phyloP scores from a whole-genome alignment of 2,113 vertebrate genomes.

The Miniopterus natalensis region DNA sequence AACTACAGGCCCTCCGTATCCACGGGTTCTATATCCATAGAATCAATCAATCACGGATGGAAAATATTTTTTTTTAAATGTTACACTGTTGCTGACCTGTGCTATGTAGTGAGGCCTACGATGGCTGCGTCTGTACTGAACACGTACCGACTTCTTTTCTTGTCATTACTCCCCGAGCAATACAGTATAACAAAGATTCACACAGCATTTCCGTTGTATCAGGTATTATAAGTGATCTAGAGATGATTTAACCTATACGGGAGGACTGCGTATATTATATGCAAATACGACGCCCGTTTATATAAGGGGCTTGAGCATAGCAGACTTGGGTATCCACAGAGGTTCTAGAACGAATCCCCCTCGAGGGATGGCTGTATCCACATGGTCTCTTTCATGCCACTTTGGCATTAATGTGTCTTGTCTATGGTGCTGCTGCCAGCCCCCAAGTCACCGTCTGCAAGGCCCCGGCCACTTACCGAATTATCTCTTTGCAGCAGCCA shows the following conservation, averaged over 20 bases:
- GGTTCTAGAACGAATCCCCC: background rate
- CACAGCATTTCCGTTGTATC: background rate
- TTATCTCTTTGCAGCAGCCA: slow-evolving; percentile 89
- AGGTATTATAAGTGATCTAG: background rate
- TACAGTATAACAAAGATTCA: background rate
- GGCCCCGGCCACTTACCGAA: slow-evolving; percentile 88
- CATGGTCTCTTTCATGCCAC: background rate
- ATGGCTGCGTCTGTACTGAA: background rate
- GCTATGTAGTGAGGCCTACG: background rate
- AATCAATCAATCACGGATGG: background rate
- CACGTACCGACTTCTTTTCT: background rate
- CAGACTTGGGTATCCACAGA: background rate
- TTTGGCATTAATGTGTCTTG: background rate
- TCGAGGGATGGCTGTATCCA: background rate
- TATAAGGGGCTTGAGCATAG: background rate
- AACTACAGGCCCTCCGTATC: background rate
- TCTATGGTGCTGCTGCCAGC: background rate
- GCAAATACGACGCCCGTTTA: background rate
- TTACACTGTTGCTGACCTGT: background rate
- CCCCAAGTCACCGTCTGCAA: background rate
- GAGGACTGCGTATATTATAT: background rate
- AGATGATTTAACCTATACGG: background rate
- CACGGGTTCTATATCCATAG: too few relatives aligned
- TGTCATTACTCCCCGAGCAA: background rate
- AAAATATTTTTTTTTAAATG: background rate